Conservation (phyloP, 2,797 vertebrate genomes). For the Sebastes wilsoni region DNA sequence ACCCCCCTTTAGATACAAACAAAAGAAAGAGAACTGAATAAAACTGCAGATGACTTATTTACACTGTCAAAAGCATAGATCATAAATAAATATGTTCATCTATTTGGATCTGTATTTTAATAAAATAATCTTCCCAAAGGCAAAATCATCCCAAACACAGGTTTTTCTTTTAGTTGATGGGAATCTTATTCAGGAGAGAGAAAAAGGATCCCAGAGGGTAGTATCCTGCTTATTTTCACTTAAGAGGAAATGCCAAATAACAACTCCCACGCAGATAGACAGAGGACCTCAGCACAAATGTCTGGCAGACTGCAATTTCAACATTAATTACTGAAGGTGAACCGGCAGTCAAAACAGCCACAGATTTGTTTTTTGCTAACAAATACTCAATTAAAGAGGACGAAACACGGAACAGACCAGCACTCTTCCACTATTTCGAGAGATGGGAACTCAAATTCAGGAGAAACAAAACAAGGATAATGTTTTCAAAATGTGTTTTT, state of each 20-base stretch:
- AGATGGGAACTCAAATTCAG: slow-evolving; percentile 14
- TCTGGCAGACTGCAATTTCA: slow-evolving; percentile 49
- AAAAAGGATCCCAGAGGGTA: slow-evolving; percentile 33
- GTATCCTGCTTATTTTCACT: slow-evolving; percentile 52
- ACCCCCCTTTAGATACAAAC: slow-evolving; percentile 32
- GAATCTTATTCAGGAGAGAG: slow-evolving; percentile 25
- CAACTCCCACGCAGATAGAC: slow-evolving; percentile 49
- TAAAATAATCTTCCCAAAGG: slow-evolving; percentile 23
- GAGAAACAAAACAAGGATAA: slow-evolving; percentile 33
- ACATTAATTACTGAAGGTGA: slow-evolving; percentile 70
- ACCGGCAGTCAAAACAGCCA: slow-evolving; percentile 70
- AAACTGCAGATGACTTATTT: slow-evolving; percentile 29
- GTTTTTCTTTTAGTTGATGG: slow-evolving; percentile 11
- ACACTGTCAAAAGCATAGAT: slow-evolving; percentile 1
- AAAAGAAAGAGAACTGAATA: slow-evolving; percentile 32
- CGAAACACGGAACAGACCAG: slow-evolving; percentile 14
- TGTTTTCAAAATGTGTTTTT: slow-evolving; percentile 16
- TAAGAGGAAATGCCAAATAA: slow-evolving; percentile 60
- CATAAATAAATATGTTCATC: slow-evolving; percentile 20
- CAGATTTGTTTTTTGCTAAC: slow-evolving; percentile 52
- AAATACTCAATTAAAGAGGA: slow-evolving; percentile 37
- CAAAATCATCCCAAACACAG: slow-evolving; percentile 6
- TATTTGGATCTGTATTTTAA: slow-evolving; percentile 12
- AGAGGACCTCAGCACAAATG: slow-evolving; percentile 59
- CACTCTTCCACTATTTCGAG: slow-evolving; percentile 11